Conservation (phyloP, 1,140 invertebrate species). For the Saccostrea glomerata region DNA sequence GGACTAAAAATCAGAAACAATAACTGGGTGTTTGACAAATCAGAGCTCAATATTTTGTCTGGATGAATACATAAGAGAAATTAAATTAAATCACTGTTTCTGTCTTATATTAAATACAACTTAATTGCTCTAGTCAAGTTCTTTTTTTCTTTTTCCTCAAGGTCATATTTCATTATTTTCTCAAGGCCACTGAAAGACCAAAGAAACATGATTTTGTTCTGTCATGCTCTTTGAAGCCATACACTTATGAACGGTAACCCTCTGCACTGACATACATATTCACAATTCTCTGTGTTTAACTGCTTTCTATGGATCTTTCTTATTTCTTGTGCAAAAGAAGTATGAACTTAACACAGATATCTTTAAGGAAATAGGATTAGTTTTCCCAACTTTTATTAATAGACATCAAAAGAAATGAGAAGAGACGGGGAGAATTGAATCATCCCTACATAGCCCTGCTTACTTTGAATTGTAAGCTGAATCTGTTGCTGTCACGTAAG, state of each 20-base stretch:
- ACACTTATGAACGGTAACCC: no score
- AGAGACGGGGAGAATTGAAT: not conserved
- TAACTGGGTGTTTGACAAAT: not conserved
- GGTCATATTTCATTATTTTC: no score
- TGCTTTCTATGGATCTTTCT: no score
- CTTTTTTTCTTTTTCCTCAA: no score
- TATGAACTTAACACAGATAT: no score
- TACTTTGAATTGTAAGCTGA: conserved; percentile 93
- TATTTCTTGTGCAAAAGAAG: no score
- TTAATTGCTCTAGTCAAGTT: not conserved
- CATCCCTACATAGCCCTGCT: conserved; percentile 42
- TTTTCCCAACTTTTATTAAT: not conserved
- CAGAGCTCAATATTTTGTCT: not conserved
- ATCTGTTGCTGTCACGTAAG: conserved; percentile 90
- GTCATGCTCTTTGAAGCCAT: no score
- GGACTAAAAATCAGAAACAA: conserved; percentile 62
- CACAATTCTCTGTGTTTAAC: no score
- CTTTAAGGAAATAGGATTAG: no score
- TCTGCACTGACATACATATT: no score
- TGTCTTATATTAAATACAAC: not conserved
- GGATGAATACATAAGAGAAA: not conserved
- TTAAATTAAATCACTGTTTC: not conserved
- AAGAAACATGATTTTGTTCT: no score
- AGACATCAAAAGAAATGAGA: not conserved
- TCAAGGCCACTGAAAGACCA: no score